Conservation (phyloP, 2,888 invertebrate genomes). For the Tetanocera ferruginea region DNA sequence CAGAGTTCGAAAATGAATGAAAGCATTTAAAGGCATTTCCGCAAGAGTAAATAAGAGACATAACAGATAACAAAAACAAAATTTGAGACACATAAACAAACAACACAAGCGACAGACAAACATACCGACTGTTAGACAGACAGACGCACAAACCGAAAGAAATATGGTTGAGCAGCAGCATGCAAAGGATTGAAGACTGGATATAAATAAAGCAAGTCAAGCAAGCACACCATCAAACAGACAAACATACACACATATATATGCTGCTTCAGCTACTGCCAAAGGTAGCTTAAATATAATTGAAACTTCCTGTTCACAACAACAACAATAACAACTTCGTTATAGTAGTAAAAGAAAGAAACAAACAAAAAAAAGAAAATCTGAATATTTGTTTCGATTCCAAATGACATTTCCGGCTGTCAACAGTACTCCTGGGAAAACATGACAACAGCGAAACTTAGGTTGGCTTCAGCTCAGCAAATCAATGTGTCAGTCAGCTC, state of each 20-base stretch:
- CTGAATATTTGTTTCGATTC: neutral
- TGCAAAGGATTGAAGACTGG: neutral
- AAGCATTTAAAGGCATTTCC: neutral
- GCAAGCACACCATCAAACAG: neutral
- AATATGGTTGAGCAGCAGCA: neutral
- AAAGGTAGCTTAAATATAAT: constrained; percentile 8
- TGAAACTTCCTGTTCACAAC: neutral
- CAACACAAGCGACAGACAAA: neutral
- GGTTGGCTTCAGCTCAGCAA: neutral
- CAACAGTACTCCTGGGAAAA: neutral
- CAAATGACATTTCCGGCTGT: neutral
- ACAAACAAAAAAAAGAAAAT: neutral
- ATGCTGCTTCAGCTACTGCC: neutral
- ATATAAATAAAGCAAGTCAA: neutral
- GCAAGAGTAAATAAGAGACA: neutral
- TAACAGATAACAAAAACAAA: neutral
- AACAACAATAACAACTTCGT: neutral
- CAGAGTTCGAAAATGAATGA: neutral
- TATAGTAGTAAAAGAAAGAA: neutral
- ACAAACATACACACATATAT: neutral
- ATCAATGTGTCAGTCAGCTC: too few relatives aligned
- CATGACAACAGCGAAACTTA: too few relatives aligned
- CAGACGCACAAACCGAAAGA: constrained; percentile 5
- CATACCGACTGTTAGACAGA: constrained; percentile 15
- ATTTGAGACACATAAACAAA: neutral